Percentiles rank a stretch among this genome's conserved stretches.
These are phyloP conservation scores for Drosophila pseudotalamancana DNA, from an alignment of 2,888 invertebrate species.

Conservation along the genomic window DNA sequence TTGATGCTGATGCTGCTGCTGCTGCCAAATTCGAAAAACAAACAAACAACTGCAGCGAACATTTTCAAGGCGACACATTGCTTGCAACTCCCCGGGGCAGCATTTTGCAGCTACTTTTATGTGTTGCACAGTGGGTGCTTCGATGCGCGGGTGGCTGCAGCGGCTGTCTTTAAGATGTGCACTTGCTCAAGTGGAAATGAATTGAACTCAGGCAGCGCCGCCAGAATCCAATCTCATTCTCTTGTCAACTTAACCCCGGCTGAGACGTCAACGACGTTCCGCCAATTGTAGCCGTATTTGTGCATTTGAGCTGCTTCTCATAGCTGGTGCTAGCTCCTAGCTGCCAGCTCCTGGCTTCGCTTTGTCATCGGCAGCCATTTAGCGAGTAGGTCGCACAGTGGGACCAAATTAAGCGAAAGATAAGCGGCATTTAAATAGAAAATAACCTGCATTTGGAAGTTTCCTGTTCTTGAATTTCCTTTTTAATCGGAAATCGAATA, in stretches of 20 bases:
- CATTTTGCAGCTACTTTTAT: constrained; percentile 74
- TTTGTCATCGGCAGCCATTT: constrained; percentile 65
- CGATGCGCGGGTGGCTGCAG: background rate
- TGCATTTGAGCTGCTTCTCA: constrained; percentile 38
- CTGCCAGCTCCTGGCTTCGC: constrained; percentile 27
- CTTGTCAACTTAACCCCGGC: constrained; percentile 79
- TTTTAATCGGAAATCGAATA: too few species aligned
- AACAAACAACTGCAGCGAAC: constrained; percentile 59
- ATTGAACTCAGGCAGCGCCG: constrained; percentile 76
- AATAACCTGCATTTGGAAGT: too few species aligned
- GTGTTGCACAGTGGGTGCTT: constrained; percentile 16
- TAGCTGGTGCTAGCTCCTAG: constrained; percentile 15
- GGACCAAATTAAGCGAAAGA: constrained; percentile 12
- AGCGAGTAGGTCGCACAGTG: constrained; percentile 57
- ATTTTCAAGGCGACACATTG: constrained; percentile 68
- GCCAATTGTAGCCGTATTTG: constrained; percentile 63
- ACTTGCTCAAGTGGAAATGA: constrained; percentile 82
- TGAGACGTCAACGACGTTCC: constrained; percentile 52
- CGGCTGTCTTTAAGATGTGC: constrained; percentile 69
- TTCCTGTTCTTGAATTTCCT: too few species aligned
- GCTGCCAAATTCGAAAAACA: constrained; percentile 59
- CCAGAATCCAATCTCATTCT: constrained; percentile 77
- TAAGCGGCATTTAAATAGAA: background rate
- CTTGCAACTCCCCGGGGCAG: constrained; percentile 36
- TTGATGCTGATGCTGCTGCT: constrained; percentile 55